phyloP scores from a whole-genome alignment of 2,113 vertebrate genomes.

The Scomber colias region DNA sequence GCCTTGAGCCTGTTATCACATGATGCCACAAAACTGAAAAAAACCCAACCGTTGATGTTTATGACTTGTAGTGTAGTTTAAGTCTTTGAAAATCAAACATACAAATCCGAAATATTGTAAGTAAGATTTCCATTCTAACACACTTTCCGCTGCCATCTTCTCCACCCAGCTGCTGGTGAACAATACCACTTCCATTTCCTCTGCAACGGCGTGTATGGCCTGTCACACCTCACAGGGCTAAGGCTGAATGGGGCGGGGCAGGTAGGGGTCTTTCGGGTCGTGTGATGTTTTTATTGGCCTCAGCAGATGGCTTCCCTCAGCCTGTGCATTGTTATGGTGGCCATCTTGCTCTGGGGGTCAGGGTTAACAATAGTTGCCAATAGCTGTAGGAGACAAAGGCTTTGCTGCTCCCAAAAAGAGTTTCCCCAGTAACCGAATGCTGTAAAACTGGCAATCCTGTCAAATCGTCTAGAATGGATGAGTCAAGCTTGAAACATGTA shows the following conservation, averaged over 20 bases:
- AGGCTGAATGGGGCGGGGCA: slow-evolving; percentile 56
- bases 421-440: slow-evolving; percentile 64
- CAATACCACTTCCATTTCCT: slow-evolving; percentile 58
- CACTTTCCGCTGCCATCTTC: background rate
- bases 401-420: slow-evolving; percentile 50
- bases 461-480: slow-evolving; percentile 20
- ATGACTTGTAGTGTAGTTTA: too few relatives aligned
- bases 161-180: slow-evolving; percentile 32
- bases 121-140: background rate
- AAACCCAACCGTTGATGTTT: too few relatives aligned
- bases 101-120: slow-evolving; percentile 2
- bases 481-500: slow-evolving; percentile 40
- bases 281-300: slow-evolving; percentile 82
- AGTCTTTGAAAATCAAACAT: background rate
- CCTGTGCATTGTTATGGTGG: slow-evolving; percentile 69
- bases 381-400: slow-evolving; percentile 73
- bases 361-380: slow-evolving; percentile 74
- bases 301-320: slow-evolving; percentile 83
- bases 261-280: slow-evolving; percentile 65
- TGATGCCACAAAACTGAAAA: background rate
- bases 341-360: slow-evolving; percentile 73
- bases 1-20: background rate
- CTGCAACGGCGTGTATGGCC: slow-evolving; percentile 12
- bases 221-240: slow-evolving; percentile 61
- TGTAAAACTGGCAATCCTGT: slow-evolving; percentile 68